Base-by-base conservation (phyloP, 2,113 vertebrate genomes). In the Mugil cephalus region DNA sequence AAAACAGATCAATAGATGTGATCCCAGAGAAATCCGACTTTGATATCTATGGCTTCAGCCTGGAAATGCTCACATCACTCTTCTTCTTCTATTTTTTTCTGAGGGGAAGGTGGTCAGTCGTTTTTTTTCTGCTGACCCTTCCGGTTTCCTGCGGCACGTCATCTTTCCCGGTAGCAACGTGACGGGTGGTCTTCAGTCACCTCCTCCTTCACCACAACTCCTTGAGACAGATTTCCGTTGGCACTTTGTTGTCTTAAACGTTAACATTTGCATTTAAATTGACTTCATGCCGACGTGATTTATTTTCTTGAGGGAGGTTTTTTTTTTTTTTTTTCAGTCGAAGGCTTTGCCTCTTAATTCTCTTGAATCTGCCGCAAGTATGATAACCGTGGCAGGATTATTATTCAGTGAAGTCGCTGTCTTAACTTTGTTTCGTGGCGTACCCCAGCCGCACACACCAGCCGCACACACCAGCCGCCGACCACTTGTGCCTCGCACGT, bases 211-310 rank as follows among this genome's bases (percentile, higher is more conserved):
- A 35, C 59, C 70, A 55, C 60, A 58, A 71, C 86, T 84, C 58
- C 58, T 63, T 30, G 38, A 82, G 77, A 80, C 71, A 46, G 30
- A 7, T 34, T 52, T 43, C 39, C 47, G 35, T 54, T 39, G 69
- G 62, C 74, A 74, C 70, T 68, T 50, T 59, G 55, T 85, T 88
- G 80, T 88, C 73, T 89, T 79, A 68, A 87, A 84, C 70, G 21
- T 62, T 79, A 61, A 83, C 77, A 89, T 84, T 90, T 88, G 84
- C 82, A 85, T 91, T 89, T 89, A 90, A 89, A 91, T 89, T 88
- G 86, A 85, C 84, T 89, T 88, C 80, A 79, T 64, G 76, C 69
- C 15, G 11, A 38, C 6, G 7, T 78, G 72, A 88, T 77, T 90
- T 53, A 71, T 86, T 87, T 84, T 79, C 77, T 69, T 50, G 60